Base-by-base conservation (phyloP, 2,888 invertebrate species). In the Phalera bucephala region DNA sequence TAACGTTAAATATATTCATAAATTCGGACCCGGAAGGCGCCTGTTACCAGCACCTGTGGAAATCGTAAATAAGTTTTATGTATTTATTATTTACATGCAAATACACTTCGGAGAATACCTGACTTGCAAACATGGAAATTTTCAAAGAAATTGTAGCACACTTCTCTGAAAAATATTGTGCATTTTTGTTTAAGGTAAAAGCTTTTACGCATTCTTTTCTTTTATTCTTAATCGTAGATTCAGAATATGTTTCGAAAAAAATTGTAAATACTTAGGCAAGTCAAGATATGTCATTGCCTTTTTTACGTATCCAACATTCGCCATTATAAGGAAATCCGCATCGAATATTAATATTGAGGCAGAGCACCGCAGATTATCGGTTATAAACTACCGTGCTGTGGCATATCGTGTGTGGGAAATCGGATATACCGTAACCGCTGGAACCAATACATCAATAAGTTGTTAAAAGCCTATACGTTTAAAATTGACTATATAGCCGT, bases 21-120 rank as follows among this genome's bases (percentile, higher is more conserved):
- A 66, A 72, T 69, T 69, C 57, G 32, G 52, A 56, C 60, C 45
- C 45, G 15, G 30, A 21, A 32, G 3, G 48, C 42, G 47, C 43
- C 49, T 55, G 51, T 55, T 54, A 46, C 58, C 43, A 38, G 44
- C 68, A 67, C 66, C 65, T 65, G 65, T 61, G 58, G 44, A 61
- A 58, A 61, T 64, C 61, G 57, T 63, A 68, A 71, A 68, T 65
- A 62, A 41, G 33, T 61, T 68, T 61, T 62, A 66, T 64, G 52
- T 63, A 48, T 72, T 61, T 60, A 59, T 58, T 59, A 65, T 65
- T 63, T 64, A 60, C 55, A 64, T 62, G 59, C 51, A 60, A 52
- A 54, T 50, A 52, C 37, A 47, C 41, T 50, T 52, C 38, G 20
- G 45, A 29, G 43, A 40, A 49, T 40, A 32, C 27, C 29, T 34